phyloP scores from a whole-genome alignment of 1,140 invertebrate genomes.

The Drosophila nigromelanica region DNA sequence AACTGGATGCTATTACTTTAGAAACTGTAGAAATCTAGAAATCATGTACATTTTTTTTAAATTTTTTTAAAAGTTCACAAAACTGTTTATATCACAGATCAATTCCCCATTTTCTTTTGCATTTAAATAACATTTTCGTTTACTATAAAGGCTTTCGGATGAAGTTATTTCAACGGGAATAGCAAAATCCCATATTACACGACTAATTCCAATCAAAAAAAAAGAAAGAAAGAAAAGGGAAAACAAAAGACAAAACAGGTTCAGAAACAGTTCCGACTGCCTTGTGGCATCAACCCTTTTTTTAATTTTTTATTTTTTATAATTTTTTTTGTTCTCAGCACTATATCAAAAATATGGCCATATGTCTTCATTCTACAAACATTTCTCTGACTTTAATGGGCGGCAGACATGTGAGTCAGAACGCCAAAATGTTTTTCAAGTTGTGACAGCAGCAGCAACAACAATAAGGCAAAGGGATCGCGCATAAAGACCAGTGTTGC shows the following conservation, averaged over 20 bases:
- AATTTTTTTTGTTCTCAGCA: conserved; percentile 1
- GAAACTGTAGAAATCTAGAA: too few relatives aligned
- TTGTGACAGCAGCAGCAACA: conserved; percentile 44
- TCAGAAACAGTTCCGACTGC: background rate
- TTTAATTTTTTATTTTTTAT: background rate
- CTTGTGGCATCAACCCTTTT: conserved; percentile 35
- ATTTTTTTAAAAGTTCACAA: too few relatives aligned
- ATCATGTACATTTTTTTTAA: too few relatives aligned
- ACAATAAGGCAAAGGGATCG: conserved; percentile 21
- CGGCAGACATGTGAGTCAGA: conserved; percentile 49
- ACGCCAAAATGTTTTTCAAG: conserved; percentile 52
- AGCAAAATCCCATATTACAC: conserved; percentile 17
- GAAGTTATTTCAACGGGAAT: too few relatives aligned
- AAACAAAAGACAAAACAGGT: conserved; percentile 23
- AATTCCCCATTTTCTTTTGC: too few relatives aligned
- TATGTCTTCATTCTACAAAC: conserved; percentile 64
- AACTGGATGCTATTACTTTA: too few relatives aligned
- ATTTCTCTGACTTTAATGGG: conserved; percentile 33
- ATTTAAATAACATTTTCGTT: too few relatives aligned
- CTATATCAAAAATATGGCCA: conserved; percentile 35
- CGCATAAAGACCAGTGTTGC: conserved; percentile 27
- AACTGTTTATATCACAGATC: too few relatives aligned
- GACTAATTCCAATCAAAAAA: background rate
- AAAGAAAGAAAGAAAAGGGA: background rate
- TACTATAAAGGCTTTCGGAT: too few relatives aligned